These are phyloP conservation scores for Drosophila repletoides DNA, from an alignment of 1,140 invertebrate genomes.

Conservation along the genomic window DNA sequence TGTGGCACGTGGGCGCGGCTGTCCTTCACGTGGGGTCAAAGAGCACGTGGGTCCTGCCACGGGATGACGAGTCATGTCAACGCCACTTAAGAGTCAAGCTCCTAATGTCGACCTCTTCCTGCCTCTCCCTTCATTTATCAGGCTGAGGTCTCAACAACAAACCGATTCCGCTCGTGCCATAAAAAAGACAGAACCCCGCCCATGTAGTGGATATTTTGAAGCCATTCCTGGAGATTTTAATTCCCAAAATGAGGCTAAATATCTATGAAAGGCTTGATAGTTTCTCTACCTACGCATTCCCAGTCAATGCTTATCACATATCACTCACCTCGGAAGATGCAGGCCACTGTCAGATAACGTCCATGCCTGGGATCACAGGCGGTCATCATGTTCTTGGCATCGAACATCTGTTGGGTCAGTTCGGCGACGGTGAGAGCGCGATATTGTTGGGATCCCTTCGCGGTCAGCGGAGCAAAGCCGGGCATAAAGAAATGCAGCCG, in stretches of 20 bases:
- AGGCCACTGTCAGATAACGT: slow-evolving; percentile 96
- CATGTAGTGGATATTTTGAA: too few relatives aligned
- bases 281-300: too few relatives aligned
- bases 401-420: slow-evolving; percentile 95
- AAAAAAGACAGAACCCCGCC: too few relatives aligned
- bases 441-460: slow-evolving; percentile 93
- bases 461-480: slow-evolving; percentile 96
- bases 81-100: slow-evolving; percentile 9
- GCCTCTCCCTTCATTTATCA: slow-evolving; percentile 24
- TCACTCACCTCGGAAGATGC: slow-evolving; percentile 92
- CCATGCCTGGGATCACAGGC: slow-evolving; percentile 97
- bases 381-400: slow-evolving; percentile 97
- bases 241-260: too few relatives aligned
- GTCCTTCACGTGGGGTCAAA: neutral
- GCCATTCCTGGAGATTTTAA: too few relatives aligned
- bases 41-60: slow-evolving; percentile 10
- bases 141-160: too few relatives aligned
- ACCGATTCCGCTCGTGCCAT: too few relatives aligned
- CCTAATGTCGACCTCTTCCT: too few relatives aligned
- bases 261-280: too few relatives aligned
- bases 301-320: too few relatives aligned
- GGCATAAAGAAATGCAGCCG: slow-evolving; percentile 98
- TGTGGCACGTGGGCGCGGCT: slow-evolving; percentile 1
- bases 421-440: slow-evolving; percentile 93
- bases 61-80: slow-evolving; percentile 37